phyloP scores from a whole-genome alignment of 1,140 invertebrate species.

The Drosophila serrata region DNA sequence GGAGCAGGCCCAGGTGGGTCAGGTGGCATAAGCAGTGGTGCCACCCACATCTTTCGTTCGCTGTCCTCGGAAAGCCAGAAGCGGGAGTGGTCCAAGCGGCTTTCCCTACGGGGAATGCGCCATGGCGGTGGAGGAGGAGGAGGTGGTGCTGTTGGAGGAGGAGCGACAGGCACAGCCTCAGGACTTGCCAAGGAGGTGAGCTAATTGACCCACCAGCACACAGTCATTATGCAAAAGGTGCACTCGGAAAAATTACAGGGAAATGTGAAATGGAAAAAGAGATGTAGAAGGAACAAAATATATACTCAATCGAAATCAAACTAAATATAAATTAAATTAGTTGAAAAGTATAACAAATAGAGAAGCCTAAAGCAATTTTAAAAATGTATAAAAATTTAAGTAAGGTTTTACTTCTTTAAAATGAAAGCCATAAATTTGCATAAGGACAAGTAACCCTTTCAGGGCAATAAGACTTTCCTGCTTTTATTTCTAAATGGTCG shows the following conservation, averaged over 20 bases:
- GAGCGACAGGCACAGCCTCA: constrained; percentile 15
- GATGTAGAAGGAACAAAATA: neutral
- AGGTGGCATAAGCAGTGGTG: constrained; percentile 25
- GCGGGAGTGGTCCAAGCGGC: constrained; percentile 87
- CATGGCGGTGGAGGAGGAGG: constrained; percentile 57
- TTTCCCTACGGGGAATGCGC: constrained; percentile 87
- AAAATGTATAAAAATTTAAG: neutral
- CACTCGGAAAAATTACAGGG: neutral
- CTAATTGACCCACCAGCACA: constrained; percentile 39
- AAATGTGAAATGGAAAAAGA: no score
- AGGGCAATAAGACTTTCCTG: no score
- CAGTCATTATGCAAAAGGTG: constrained; percentile 36
- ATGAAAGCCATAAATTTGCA: no score
- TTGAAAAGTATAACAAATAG: no score
- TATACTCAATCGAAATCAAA: neutral
- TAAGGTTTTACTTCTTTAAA: neutral
- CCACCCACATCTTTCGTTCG: constrained; percentile 82
- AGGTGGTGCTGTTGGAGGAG: constrained; percentile 2
- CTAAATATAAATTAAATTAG: neutral
- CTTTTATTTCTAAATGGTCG: neutral
- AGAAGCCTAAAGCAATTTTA: neutral
- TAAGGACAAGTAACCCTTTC: neutral
- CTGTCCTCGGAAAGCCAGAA: constrained; percentile 86
- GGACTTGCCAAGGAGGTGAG: constrained; percentile 76
- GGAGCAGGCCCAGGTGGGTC: constrained; percentile 44